Evolutionary conservation across 2,113 vertebrate genomes (phyloP), one percentile per base, ranked within the genome.

Genomic region (Apodemus speciosus): DNA sequence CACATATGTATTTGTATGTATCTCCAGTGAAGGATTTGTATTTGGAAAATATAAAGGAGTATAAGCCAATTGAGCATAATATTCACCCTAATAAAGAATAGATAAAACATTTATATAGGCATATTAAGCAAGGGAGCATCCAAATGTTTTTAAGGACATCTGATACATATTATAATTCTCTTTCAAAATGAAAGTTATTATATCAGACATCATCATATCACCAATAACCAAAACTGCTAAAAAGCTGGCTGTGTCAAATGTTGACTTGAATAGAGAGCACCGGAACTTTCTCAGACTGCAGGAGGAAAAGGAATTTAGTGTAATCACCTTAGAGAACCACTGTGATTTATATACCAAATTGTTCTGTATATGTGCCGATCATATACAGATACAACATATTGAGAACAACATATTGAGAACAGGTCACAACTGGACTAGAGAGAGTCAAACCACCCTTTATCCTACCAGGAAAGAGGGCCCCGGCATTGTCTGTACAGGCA

Each of bases 141-240:
- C 30, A 69, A 73, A 77, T 94, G 38, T 38, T n/a, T 80, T n/a
- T 75, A 43, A 77, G 30, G 77, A 27, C 85, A 68, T 49, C 49
- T 88, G 16, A n/a, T 30, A 6, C 23, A 76, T 38, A 69, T 38
- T 6, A 93, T 53, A 76, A 35, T 62, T 85, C 25, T 10, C 64
- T 76, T 75, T n/a, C 85, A 8, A 88, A 96, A n/a, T 85, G 15
- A 14, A 76, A 92, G 51, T 32, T 75, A 38, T 9, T n/a, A n/a
- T n/a, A 10, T 18, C 76, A 81, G 10, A 40, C 58, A 79, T 11
- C 40, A 79, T 7, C 32, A 6, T 46, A 79, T 14, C 1, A 85
- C 13, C 6, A n/a, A 71, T n/a, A 10, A 21, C 30, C 80, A 75
- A 46, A 75, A 71, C 40, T 25, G 5, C 51, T 92, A 58, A 90